phyloP scores from a whole-genome alignment of 2,888 invertebrate genomes.

The Luperina testacea region DNA sequence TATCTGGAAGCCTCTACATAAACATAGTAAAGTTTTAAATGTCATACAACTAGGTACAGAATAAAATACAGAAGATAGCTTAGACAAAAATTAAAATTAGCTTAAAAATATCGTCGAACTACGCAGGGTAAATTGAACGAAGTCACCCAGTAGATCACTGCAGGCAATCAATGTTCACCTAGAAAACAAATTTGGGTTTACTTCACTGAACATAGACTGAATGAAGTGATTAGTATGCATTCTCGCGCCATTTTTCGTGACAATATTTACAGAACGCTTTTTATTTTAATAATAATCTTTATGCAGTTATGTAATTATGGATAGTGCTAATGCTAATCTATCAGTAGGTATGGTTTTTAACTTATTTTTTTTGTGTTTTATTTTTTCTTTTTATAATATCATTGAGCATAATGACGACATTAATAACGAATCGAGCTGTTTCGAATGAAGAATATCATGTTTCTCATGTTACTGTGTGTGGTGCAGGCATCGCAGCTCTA shows the following conservation, averaged over 20 bases:
- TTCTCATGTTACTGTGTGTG: background rate
- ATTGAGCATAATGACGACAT: background rate
- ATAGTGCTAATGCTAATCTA: background rate
- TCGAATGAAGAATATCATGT: background rate
- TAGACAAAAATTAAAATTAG: conserved; percentile 64
- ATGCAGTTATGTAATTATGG: background rate
- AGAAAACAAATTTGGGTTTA: conserved; percentile 76
- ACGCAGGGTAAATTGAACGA: conserved; percentile 64
- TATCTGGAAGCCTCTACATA: conserved; percentile 89
- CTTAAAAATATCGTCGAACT: conserved; percentile 69
- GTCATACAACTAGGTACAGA: conserved; percentile 70
- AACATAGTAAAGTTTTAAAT: conserved; percentile 78
- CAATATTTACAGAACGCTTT: background rate
- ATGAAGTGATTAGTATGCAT: background rate
- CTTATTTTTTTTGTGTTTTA: background rate
- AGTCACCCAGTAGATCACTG: conserved; percentile 73
- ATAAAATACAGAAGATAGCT: conserved; percentile 73
- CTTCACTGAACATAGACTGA: conserved; percentile 16
- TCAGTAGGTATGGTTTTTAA: background rate
- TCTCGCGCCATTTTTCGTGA: conserved; percentile 6
- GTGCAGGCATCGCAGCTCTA: background rate
- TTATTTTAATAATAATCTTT: background rate
- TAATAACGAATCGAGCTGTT: background rate
- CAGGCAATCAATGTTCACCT: conserved; percentile 87
- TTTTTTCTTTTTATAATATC: background rate